Evolutionary conservation across 2,113 vertebrate species (phyloP).

Genomic region (Oophaga pumilio): DNA sequence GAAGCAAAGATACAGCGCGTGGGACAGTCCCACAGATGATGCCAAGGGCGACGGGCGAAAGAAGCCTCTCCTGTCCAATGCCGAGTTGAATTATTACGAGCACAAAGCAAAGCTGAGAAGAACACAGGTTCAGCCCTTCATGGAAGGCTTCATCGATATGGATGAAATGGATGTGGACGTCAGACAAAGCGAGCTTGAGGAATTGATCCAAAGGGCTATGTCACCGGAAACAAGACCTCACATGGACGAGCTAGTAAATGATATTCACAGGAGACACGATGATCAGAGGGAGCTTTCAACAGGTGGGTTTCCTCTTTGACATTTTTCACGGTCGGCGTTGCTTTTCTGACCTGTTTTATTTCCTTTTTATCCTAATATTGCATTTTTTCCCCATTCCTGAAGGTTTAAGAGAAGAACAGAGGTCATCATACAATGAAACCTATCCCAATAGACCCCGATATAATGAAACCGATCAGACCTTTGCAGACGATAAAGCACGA

Average conservation of each 20-base stretch:
- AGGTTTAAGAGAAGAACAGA: conserved; percentile 79
- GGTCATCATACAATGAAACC: conserved; percentile 75
- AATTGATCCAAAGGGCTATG: conserved; percentile 68
- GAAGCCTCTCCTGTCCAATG: conserved; percentile 81
- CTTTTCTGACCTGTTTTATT: background rate
- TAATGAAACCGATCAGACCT: conserved; percentile 78
- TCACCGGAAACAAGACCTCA: conserved; percentile 75
- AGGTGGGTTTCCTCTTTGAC: conserved; percentile 60
- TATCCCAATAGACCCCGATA: conserved; percentile 74
- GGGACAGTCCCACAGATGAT: conserved; percentile 80
- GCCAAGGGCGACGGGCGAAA: conserved; percentile 77
- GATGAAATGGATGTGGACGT: conserved; percentile 75
- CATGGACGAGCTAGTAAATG: conserved; percentile 71
- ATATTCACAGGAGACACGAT: conserved; percentile 75
- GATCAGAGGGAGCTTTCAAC: conserved; percentile 71
- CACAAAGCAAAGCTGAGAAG: conserved; percentile 94
- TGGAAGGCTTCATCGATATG: conserved; percentile 68
- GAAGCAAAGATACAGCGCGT: conserved; percentile 80
- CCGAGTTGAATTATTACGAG: conserved; percentile 88
- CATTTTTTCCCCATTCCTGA: conserved; percentile 48
- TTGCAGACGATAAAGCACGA: conserved; percentile 74
- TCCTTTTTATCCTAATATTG: background rate
- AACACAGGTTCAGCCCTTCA: conserved; percentile 87
- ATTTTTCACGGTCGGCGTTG: background rate
- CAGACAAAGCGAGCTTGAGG: conserved; percentile 74